Base-by-base conservation (phyloP, 2,113 vertebrate genomes). In the Misgurnus mizolepis region DNA sequence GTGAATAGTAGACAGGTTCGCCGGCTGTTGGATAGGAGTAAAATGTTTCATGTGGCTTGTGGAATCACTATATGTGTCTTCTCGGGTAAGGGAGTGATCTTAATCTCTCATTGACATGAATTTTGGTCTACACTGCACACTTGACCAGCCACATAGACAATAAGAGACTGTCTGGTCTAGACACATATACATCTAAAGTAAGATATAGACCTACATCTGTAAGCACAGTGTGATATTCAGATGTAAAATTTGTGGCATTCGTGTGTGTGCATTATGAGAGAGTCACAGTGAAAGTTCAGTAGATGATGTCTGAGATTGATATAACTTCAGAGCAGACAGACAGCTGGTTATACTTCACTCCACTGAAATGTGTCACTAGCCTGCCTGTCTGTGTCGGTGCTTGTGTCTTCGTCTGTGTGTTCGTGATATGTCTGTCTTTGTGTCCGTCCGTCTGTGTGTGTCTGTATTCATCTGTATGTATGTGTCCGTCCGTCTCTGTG, bases 21-120 rank as follows among this genome's bases (percentile, higher is more conserved):
- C 82, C 92, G 95, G 76, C 76, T 96, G 45, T 58, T 96, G 69
- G 94, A 96, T 85, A 95, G 95, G 88, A 95, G 94, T 78, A 94
- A 93, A 89, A 91, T 91, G 45, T 95, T 96, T 78, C 95, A 96
- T 1, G 92, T 94, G 75, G 92, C 91, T 0, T 96, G 95, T 80
- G 95, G 95, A 53, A 67, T 93, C 67, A 90, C 94, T 7, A 93
- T 96, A 65, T 95, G 94, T 81, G 61, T 95, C 86, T 95, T 96
- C 86, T 95, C 95, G 92, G 95, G 95, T 96, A 69, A 53, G 76
- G 8, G 7, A 39, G 12, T 70, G 7, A 49, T 18, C 67, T 12
- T 17, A 58, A 58, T 7, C 17, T n/a, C 17, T 1, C n/a, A 6
- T 58, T 18, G n/a, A 58, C 55, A 5, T 6, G 18, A 18, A 58